Conservation (phyloP, 2,113 vertebrate genomes). For the Calcarius ornatus region DNA sequence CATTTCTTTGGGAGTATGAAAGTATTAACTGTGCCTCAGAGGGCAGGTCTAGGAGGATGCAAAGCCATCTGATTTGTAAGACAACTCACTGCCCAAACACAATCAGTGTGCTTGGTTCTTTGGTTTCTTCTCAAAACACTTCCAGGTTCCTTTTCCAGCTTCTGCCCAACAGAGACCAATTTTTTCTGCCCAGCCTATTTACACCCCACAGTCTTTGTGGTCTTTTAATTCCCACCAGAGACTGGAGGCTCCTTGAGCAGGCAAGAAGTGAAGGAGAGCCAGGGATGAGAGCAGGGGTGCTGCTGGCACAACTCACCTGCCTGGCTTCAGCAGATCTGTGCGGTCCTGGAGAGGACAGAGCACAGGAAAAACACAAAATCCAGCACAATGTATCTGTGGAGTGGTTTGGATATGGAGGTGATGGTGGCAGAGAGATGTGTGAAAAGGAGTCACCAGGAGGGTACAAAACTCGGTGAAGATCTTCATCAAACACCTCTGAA, state of each 20-base stretch:
- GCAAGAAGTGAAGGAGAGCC: neutral
- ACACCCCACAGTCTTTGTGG: neutral
- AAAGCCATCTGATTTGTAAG: neutral
- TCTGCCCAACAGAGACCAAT: neutral
- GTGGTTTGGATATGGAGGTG: neutral
- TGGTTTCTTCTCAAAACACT: neutral
- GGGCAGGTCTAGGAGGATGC: neutral
- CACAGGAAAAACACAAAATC: neutral
- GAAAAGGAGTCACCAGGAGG: neutral
- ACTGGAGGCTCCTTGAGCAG: neutral
- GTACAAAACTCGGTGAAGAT: neutral
- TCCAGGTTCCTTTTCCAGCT: neutral
- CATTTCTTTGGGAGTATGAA: neutral
- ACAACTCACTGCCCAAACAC: neutral
- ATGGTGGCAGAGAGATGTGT: neutral
- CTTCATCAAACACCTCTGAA: neutral
- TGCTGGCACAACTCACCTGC: neutral
- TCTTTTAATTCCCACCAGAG: neutral
- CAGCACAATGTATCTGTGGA: neutral
- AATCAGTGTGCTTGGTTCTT: fast-evolving
- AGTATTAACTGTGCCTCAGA: neutral
- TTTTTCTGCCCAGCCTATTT: neutral
- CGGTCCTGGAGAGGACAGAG: neutral
- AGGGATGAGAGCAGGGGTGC: neutral
- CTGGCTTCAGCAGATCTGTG: neutral